phyloP scores from a whole-genome alignment of 2,888 invertebrate species.

The Mimachlamys varia region DNA sequence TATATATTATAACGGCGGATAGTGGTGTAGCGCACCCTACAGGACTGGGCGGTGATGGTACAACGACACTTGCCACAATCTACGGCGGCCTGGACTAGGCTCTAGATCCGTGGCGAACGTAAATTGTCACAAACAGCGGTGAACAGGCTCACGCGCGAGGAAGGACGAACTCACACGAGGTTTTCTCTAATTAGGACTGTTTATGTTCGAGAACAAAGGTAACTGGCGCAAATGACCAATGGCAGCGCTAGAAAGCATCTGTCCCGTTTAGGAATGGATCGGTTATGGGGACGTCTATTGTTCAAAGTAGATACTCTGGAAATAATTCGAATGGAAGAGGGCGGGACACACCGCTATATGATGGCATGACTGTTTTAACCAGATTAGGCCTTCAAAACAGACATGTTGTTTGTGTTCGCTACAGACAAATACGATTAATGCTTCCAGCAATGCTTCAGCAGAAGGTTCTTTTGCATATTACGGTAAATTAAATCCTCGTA shows the following conservation, averaged over 20 bases:
- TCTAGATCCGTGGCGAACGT: conserved; percentile 42
- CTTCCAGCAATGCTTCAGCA: neutral
- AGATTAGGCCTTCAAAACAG: conserved; percentile 9
- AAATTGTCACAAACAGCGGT: conserved; percentile 51
- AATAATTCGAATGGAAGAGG: conserved; percentile 43
- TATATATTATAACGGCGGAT: conserved; percentile 49
- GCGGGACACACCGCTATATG: conserved; percentile 42
- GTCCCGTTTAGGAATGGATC: conserved; percentile 58
- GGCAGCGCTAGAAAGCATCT: conserved; percentile 53
- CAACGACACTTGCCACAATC: conserved; percentile 36
- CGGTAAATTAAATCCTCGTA: conserved; percentile 15
- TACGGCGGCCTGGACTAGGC: conserved; percentile 28
- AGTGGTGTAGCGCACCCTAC: conserved; percentile 46
- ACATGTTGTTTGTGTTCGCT: conserved; percentile 11
- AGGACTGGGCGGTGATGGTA: conserved; percentile 28
- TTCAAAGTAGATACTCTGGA: neutral
- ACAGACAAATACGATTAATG: conserved; percentile 25
- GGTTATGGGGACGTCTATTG: neutral
- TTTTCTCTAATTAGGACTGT: conserved; percentile 56
- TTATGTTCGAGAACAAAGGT: conserved; percentile 60
- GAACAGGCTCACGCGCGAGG: conserved; percentile 9
- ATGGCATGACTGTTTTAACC: conserved; percentile 7
- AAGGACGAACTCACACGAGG: conserved; percentile 44
- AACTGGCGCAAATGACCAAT: conserved; percentile 58
- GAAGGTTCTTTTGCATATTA: conserved; percentile 25